phyloP scores from a whole-genome alignment of 2,888 invertebrate species.

The Volucella zonaria region DNA sequence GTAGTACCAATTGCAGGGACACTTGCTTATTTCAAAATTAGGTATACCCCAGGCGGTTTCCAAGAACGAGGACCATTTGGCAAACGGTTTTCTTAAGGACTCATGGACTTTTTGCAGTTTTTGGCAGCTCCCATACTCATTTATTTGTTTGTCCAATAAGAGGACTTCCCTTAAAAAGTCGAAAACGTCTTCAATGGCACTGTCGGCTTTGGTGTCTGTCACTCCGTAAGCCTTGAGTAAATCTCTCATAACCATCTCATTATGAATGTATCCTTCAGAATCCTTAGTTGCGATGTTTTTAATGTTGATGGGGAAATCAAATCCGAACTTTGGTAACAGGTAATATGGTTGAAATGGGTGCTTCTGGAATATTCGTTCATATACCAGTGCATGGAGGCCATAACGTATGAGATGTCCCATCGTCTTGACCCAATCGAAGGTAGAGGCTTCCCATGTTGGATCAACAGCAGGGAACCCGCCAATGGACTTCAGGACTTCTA shows the following conservation, averaged over 20 bases:
- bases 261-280: constrained; percentile 77
- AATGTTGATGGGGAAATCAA: constrained; percentile 77
- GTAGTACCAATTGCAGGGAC: too few relatives aligned
- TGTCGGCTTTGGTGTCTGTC: constrained; percentile 37
- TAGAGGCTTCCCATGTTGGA: too few relatives aligned
- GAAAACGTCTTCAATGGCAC: too few relatives aligned
- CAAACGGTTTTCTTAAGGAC: constrained; percentile 28
- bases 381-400: constrained; percentile 75
- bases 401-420: constrained; percentile 76
- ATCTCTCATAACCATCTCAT: constrained; percentile 77
- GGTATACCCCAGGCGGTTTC: constrained; percentile 77
- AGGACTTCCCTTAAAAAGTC: too few relatives aligned
- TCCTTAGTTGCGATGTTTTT: constrained; percentile 78
- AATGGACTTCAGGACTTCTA: constrained; percentile 77
- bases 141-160: too few relatives aligned
- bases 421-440: too few relatives aligned
- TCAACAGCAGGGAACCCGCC: constrained; percentile 67
- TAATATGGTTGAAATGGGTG: constrained; percentile 79
- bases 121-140: constrained; percentile 63
- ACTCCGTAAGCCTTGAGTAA: constrained; percentile 77
- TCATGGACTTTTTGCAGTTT: not conserved
- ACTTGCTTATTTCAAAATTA: too few relatives aligned
- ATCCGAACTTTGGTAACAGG: constrained; percentile 78
- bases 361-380: constrained; percentile 75
- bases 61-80: constrained; percentile 76